Evolutionary conservation across 2,797 vertebrate genomes (phyloP), one percentile per base, ranked within the genome.

Genomic region (Oreonectes daqikongensis): DNA sequence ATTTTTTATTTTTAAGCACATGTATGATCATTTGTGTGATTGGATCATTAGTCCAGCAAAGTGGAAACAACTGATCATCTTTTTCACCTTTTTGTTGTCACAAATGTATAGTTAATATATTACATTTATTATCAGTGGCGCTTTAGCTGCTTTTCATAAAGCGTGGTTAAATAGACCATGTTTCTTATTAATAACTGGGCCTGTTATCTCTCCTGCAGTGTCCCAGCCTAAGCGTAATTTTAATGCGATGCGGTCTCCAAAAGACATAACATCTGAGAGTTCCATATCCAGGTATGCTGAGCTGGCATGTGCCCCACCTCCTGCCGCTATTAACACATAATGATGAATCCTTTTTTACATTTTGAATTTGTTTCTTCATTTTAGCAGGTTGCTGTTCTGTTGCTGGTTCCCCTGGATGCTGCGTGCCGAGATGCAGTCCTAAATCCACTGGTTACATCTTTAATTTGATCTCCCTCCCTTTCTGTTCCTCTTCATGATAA

Each of bases 351-450:
- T 50, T 44, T n/a, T 63, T 82, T 20, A 66, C 32, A 66, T 38
- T 32, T 38, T 30, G 17, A 0, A 42, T 42, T 12, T 30, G 14
- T 72, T 32, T 72, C 12, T 24, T 3, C 15, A 38, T 69, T 79
- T 81, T 28, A 84, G 83, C 91, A 97, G 96, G 92, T 92, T 97
- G 88, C 93, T 97, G 81, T 97, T 97, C 90, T 97, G 96, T 88
- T 97, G 96, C 84, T 97, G 96, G 96, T 97, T 97, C 80, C 96
- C 95, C 3, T 97, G 96, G 96, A 96, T 97, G 95, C 93, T 97
- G 64, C 95, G 95, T 28, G 93, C 96, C 0, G 95, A 97, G 91
- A 96, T 97, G 95, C 96, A 95, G 90, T 95, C 96, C 70, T 97
- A 96, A 94, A 90, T 79, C 8, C 66, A 69, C 69, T 50, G 5